A percentile compares a stretch with the other conserved stretches of the same genome.
Evolutionary conservation across 2,888 invertebrate species (phyloP).

Genomic region (Ormyrus labotus): DNA sequence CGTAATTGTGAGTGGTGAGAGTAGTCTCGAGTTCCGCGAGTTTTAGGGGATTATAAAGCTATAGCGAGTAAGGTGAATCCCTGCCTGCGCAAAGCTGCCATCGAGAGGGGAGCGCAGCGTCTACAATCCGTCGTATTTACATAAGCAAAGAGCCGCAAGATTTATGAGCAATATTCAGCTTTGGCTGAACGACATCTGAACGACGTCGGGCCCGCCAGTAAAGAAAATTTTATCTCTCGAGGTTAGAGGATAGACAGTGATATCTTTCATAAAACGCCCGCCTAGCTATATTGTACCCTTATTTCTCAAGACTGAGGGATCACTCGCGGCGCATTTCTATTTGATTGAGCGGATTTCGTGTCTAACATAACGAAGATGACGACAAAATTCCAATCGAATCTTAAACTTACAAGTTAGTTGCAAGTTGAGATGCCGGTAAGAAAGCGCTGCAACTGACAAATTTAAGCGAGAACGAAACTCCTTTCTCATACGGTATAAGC

Average conservation of each 20-base stretch:
- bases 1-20: slow-evolving; percentile 67
- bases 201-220: slow-evolving; percentile 7
- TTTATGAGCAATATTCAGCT: slow-evolving; percentile 66
- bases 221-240: slow-evolving; percentile 42
- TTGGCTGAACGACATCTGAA: slow-evolving; percentile 16
- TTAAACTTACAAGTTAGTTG: not conserved
- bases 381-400: not conserved
- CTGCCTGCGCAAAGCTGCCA: too few relatives aligned
- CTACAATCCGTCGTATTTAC: slow-evolving; percentile 64
- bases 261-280: not conserved
- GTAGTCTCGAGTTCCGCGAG: slow-evolving; percentile 30
- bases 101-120: not conserved
- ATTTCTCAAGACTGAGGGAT: not conserved
- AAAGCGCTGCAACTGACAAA: slow-evolving; percentile 24
- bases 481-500: not conserved
- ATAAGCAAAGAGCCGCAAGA: slow-evolving; percentile 66
- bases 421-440: too few relatives aligned
- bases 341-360: slow-evolving; percentile 3
- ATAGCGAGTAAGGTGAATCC: slow-evolving; percentile 21
- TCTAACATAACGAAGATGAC: not conserved
- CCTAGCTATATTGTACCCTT: not conserved
- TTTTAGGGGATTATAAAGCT: slow-evolving; percentile 52
- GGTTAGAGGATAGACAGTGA: not conserved
- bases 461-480: slow-evolving; percentile 5
- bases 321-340: slow-evolving; percentile 1